Base-by-base conservation (phyloP, 2,113 vertebrate species). In the Mormyrus lacerda region DNA sequence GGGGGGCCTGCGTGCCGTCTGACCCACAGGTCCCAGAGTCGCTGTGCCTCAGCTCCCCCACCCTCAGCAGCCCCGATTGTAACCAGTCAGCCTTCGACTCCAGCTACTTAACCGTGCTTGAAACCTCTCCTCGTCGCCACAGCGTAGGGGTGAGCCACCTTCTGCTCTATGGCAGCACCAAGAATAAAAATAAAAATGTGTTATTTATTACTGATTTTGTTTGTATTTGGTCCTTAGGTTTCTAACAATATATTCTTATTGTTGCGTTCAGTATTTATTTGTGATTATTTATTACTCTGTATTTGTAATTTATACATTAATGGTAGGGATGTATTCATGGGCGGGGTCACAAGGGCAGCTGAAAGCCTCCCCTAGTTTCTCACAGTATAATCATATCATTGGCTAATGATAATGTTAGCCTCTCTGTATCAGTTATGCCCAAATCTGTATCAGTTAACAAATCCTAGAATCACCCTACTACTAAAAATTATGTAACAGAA, bases 31-130 rank as follows among this genome's bases (percentile, higher is more conserved):
- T 97, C 88, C 97, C 96, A 0, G 97, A 97, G 95, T 96, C 96
- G 79, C 95, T 97, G 92, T 97, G 97, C 91, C 97, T 97, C 95
- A 99, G 98, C 94, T 99, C 98, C 0, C 98, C 98, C 13, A 96
- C 97, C 90, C 96, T 99, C 91, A 97, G 96, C 93, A 97, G 96
- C 90, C 97, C 97, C 0, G 92, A 95, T 55, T 96, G 97, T 45
- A 98, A 96, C 90, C 97, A 96, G 94, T 96, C 95, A 15, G 96
- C 97, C 0, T 90, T 95, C 1, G 96, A 95, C 93, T 97, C 97
- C 90, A 94, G 95, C 91, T 95, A 92, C 45, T 95, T 97, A 0
- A 84, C 95, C 0, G 90, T 96, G 90, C 95, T 96, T 0, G 94
- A 92, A 9, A 94, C 95, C 92, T 96, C 96, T 83, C 95, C 96